Evolutionary conservation across 2,888 invertebrate species (phyloP), one percentile per base, ranked within the genome.

Genomic region (Cryptus viduatorius): DNA sequence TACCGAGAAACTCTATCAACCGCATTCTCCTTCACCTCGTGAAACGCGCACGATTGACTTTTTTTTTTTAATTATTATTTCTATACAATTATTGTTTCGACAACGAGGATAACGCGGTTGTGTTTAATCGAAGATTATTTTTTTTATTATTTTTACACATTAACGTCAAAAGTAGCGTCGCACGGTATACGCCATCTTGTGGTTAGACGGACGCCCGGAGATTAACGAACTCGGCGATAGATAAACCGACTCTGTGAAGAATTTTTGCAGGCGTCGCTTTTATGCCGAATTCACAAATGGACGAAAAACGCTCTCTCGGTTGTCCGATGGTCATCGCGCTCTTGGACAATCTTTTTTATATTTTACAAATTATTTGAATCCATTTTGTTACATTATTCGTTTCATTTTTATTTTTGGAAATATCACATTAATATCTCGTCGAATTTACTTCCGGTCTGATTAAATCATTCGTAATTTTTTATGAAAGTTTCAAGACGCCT

Each of bases 151-250:
- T 67, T 53, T 67, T 67, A 24, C 89, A 87, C 88, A 87, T 89
- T 88, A 91, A 91, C 91, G 91, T 91, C 91, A 91, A 91, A 91
- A 91, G 90, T 90, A 91, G 91, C 91, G 91, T 91, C 91, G 90
- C 89, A 89, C 89, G 85, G 84, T 86, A 84, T 86, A 89, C 90
- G 90, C 91, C 91, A 91, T 91, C 91, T 91, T 88, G 90, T 87
- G 91, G 86, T 59, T 79, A 31, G 79, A 83, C 68, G 64, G 64
- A 59, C 67, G 77, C 61, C 68, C 68, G 72, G 65, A 37, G 31
- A 80, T 56, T 73, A 24, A 68, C 14, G 31, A 56, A 71, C 61
- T 8, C n/a, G 48, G 3, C 16, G 7, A 16, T 61, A 73, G 72
- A 59, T 10, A 24, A 10, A 29, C 37, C 59, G 24, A 73, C 72